These are phyloP conservation scores for Macquaria australasica DNA, from an alignment of 2,113 vertebrate species.

Conservation along the genomic window DNA sequence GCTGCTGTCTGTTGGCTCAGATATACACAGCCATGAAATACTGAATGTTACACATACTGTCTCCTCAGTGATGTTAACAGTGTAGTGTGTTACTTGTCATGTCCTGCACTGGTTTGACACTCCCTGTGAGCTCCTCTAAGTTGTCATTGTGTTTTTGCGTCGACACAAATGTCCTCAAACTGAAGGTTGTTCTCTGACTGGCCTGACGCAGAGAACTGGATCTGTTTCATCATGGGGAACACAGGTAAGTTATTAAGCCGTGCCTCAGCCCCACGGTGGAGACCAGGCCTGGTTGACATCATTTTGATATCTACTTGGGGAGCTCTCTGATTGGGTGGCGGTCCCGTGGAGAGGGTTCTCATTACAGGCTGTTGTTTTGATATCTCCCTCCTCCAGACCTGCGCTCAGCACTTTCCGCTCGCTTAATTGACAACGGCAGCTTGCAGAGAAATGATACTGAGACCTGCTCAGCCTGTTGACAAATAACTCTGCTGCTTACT, in stretches of 20 bases:
- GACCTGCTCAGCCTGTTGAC: slow-evolving; percentile 9
- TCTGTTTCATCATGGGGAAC: slow-evolving; percentile 14
- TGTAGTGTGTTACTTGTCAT: too few relatives aligned
- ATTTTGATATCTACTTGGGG: slow-evolving; percentile 34
- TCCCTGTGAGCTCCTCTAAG: background rate
- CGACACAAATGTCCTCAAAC: background rate
- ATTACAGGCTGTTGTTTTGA: slow-evolving; percentile 50
- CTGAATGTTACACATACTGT: background rate
- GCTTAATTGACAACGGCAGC: slow-evolving; percentile 43
- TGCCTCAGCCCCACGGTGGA: background rate
- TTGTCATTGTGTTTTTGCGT: background rate
- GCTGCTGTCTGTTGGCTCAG: background rate
- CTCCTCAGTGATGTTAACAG: background rate
- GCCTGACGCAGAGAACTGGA: background rate
- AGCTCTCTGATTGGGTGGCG: slow-evolving; percentile 53
- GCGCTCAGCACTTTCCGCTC: slow-evolving; percentile 41
- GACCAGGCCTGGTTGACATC: slow-evolving; percentile 32
- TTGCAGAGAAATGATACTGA: slow-evolving; percentile 30
- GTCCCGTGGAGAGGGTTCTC: slow-evolving; percentile 47
- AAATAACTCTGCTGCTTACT: slow-evolving; percentile 13
- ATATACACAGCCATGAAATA: background rate
- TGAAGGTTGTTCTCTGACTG: background rate
- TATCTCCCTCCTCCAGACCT: slow-evolving; percentile 50
- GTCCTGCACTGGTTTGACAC: background rate
- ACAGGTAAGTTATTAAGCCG: slow-evolving; percentile 20